Evolutionary conservation across 1,140 invertebrate genomes (phyloP).

Genomic region (Plodia interpunctella): DNA sequence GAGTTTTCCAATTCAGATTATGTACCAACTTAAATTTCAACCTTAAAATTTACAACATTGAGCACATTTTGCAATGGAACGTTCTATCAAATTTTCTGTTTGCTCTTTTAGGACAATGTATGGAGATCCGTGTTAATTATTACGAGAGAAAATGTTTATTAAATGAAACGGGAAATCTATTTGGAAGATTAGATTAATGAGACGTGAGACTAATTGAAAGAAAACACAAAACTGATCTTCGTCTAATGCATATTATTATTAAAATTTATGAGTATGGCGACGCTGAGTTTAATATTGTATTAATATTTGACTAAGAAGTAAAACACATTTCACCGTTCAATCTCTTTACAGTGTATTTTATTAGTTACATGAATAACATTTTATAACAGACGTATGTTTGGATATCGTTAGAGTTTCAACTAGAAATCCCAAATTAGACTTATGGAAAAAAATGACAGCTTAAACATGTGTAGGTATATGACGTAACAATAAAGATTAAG

Average conservation of each 20-base stretch:
- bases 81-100: background rate
- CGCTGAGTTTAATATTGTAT: no score
- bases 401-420: no score
- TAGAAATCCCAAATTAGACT: no score
- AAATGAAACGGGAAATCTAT: background rate
- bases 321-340: no score
- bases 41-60: background rate
- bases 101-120: background rate
- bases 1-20: constrained; percentile 4
- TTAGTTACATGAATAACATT: no score
- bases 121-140: constrained; percentile 5
- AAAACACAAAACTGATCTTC: background rate
- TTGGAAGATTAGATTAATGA: background rate
- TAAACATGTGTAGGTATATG: no score
- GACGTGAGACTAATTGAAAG: background rate
- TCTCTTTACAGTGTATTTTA: no score
- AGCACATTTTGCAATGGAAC: background rate
- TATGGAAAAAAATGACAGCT: no score
- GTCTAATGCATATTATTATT: background rate
- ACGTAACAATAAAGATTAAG: no score
- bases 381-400: no score
- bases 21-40: background rate
- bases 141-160: background rate
- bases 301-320: no score
- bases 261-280: background rate